Conservation (phyloP, 2,113 vertebrate species). For the Petrocephalus microphthalmus region DNA sequence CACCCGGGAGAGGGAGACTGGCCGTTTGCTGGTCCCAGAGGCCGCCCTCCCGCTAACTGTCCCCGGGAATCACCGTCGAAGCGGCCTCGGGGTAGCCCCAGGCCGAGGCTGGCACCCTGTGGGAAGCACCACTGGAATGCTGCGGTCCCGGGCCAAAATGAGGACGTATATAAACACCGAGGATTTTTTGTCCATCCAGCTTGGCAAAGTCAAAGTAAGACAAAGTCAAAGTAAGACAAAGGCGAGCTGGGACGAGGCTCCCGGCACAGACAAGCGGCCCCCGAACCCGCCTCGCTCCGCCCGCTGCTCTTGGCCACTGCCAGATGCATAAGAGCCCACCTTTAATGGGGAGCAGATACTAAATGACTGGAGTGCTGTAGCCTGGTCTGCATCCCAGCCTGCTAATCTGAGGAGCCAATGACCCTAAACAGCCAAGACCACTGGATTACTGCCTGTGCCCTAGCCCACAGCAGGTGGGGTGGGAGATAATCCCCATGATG, state of each 20-base stretch:
- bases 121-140: background rate
- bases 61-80: background rate
- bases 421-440: background rate
- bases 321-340: no score
- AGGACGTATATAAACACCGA: background rate
- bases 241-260: background rate
- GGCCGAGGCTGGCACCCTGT: background rate
- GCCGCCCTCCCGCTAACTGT: background rate
- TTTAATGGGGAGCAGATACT: background rate
- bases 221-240: background rate
- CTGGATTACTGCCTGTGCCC: slow-evolving; percentile 31
- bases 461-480: slow-evolving; percentile 41
- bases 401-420: slow-evolving; percentile 24
- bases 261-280: background rate
- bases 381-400: slow-evolving; percentile 15
- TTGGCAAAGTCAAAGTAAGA: background rate
- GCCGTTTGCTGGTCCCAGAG: background rate
- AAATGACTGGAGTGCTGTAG: background rate
- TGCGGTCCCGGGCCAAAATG: background rate
- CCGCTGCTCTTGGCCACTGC: no score
- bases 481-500: slow-evolving; percentile 41
- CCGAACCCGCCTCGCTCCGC: background rate
- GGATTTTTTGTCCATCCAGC: background rate
- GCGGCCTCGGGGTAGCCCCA: background rate
- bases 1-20: background rate